phyloP scores from a whole-genome alignment of 2,888 invertebrate species.

The Leistus spinibarbis region DNA sequence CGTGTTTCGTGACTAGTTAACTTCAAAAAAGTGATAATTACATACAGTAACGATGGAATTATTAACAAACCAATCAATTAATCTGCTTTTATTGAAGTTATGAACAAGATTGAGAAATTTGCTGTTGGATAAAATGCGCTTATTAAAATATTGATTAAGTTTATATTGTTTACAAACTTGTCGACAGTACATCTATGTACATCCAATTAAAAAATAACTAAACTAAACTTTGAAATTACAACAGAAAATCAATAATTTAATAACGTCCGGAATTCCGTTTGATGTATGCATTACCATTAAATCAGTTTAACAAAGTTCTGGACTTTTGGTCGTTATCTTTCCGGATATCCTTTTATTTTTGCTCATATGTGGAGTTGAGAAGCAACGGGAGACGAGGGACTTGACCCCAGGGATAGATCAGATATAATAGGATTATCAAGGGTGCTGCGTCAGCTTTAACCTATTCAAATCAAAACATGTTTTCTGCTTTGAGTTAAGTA shows the following conservation, averaged over 20 bases:
- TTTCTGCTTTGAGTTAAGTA: background rate
- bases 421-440: background rate
- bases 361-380: background rate
- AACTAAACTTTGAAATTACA: no score
- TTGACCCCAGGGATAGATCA: background rate
- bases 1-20: no score
- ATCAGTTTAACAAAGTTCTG: background rate
- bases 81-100: no score
- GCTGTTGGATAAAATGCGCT: no score
- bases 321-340: background rate
- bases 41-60: no score
- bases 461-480: background rate
- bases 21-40: no score
- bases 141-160: no score
- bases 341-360: background rate
- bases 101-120: no score
- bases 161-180: no score
- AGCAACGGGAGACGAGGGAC: background rate
- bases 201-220: no score
- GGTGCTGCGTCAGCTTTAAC: background rate
- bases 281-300: background rate
- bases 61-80: no score
- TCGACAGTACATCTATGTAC: no score
- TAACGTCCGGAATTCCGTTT: background rate
- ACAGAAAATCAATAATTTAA: background rate